Evolutionary conservation across 1,140 invertebrate species (phyloP).

Genomic region (Heliconius hewitsoni): DNA sequence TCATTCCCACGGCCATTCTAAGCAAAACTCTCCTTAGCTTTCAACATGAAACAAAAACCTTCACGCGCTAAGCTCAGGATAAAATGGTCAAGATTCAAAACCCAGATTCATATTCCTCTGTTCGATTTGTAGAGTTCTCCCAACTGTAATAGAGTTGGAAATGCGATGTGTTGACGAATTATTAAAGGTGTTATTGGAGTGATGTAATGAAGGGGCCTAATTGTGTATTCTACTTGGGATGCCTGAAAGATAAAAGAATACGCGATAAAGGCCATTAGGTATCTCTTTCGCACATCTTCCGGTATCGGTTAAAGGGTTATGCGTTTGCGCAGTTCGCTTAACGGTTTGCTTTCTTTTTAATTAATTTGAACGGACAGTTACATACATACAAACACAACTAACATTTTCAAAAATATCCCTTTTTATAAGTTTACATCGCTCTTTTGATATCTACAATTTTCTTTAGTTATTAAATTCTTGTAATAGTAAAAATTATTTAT

Average conservation of each 20-base stretch:
- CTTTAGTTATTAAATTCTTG: background rate
- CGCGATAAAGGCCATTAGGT: slow-evolving; percentile 51
- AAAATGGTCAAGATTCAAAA: slow-evolving; percentile 48
- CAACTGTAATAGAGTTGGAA: slow-evolving; percentile 25
- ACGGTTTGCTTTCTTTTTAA: background rate
- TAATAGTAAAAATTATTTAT: background rate
- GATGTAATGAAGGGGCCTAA: slow-evolving; percentile 78
- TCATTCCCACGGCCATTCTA: slow-evolving; percentile 57
- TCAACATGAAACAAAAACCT: slow-evolving; percentile 67
- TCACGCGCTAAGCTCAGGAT: slow-evolving; percentile 47
- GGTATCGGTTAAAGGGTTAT: slow-evolving; percentile 21
- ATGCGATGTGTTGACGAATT: slow-evolving; percentile 37
- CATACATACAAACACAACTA: too few relatives aligned
- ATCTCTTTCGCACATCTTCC: slow-evolving; percentile 51
- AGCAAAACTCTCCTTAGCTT: slow-evolving; percentile 49
- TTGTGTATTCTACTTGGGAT: slow-evolving; percentile 75
- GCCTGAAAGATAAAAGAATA: slow-evolving; percentile 67
- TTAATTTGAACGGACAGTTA: background rate
- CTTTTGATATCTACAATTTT: background rate
- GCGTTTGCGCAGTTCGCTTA: background rate
- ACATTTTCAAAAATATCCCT: background rate
- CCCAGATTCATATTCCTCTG: slow-evolving; percentile 41
- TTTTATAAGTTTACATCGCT: background rate
- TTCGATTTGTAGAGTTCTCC: slow-evolving; percentile 30
- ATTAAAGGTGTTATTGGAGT: slow-evolving; percentile 78